A percentile compares a stretch with the other conserved stretches of the same genome.
Evolutionary conservation across 2,888 invertebrate species (phyloP).

Genomic region (Chouioia cunea): DNA sequence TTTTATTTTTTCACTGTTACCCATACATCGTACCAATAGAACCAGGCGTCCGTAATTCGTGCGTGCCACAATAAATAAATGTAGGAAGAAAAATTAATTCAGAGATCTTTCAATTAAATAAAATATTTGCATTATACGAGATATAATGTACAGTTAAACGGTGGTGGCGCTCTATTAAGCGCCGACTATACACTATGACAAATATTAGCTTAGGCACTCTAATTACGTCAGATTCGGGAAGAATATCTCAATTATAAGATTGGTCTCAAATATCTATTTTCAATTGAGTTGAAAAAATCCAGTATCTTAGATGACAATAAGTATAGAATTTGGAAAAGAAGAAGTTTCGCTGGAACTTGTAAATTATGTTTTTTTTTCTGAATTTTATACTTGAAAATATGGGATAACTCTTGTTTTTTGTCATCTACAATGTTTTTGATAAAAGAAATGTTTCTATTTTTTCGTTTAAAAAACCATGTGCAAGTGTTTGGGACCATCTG

Average conservation of each 20-base stretch:
- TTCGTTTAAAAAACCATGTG: too few species aligned
- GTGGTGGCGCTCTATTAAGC: constrained; percentile 10
- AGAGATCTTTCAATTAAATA: constrained; percentile 66
- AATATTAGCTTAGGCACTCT: constrained; percentile 34
- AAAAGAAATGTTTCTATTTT: not conserved
- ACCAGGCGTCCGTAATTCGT: constrained; percentile 36
- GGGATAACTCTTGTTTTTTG: not conserved
- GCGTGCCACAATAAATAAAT: constrained; percentile 46
- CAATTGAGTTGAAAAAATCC: not conserved
- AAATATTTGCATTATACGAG: constrained; percentile 52
- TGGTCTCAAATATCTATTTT: constrained; percentile 5
- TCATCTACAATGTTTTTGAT: too few species aligned
- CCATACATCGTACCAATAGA: constrained; percentile 13
- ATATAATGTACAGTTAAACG: constrained; percentile 32
- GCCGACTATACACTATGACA: constrained; percentile 26
- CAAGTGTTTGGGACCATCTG: too few species aligned
- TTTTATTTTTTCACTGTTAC: constrained; percentile 19
- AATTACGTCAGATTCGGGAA: not conserved
- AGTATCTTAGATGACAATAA: not conserved
- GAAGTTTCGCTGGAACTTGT: not conserved
- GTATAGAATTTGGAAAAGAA: not conserved
- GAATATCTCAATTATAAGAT: not conserved
- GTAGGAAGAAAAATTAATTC: constrained; percentile 54
- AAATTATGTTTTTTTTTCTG: constrained; percentile 15
- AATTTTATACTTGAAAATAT: not conserved